phyloP scores from a whole-genome alignment of 2,888 invertebrate species.

The Allygus modestus region DNA sequence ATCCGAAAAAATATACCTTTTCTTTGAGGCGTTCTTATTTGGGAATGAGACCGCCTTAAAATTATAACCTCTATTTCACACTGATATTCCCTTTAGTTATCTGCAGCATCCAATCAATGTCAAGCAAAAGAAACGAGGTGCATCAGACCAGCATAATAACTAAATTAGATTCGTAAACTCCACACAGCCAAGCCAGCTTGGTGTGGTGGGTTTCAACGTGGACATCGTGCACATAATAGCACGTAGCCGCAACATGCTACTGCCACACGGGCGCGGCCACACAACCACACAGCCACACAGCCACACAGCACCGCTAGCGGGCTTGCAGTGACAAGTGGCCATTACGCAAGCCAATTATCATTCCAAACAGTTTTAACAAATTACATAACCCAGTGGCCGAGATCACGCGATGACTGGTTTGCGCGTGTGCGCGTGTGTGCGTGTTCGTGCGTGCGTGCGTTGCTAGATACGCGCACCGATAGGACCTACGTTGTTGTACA shows the following conservation, averaged over 20 bases:
- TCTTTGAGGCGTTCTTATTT: too few relatives aligned
- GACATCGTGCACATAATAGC: conserved; percentile 22
- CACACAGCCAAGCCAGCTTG: too few relatives aligned
- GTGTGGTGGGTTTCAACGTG: background rate
- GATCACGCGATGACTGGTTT: conserved; percentile 38
- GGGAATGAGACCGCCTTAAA: too few relatives aligned
- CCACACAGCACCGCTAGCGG: background rate
- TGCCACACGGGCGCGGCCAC: background rate
- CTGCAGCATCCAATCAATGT: too few relatives aligned
- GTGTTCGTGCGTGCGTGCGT: background rate
- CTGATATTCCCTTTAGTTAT: too few relatives aligned
- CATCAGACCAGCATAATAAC: too few relatives aligned
- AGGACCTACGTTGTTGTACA: background rate
- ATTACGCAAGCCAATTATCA: conserved; percentile 49
- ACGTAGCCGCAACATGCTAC: background rate
- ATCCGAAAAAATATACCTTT: too few relatives aligned
- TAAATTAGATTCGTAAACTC: too few relatives aligned
- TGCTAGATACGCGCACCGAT: background rate
- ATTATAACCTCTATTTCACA: too few relatives aligned
- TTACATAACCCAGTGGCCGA: conserved; percentile 41
- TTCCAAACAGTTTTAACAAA: conserved; percentile 47
- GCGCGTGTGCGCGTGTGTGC: conserved; percentile 27
- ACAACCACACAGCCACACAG: background rate
- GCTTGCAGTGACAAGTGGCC: conserved; percentile 34
- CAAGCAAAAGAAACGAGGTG: too few relatives aligned